Evolutionary conservation across 1,140 invertebrate species (phyloP).

Genomic region (Contarinia nasturtii): DNA sequence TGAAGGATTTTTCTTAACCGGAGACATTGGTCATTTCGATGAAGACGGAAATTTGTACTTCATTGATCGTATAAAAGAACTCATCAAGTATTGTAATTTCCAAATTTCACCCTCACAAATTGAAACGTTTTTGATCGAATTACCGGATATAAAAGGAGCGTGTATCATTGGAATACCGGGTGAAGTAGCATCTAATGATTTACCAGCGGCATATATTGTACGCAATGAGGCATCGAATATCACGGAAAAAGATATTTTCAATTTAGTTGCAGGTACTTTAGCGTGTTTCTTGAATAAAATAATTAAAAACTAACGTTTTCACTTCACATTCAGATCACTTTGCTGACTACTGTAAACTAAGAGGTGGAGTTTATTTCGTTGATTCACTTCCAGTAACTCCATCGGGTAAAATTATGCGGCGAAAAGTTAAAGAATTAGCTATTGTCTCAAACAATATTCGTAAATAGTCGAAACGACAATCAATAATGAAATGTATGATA

Average conservation of each 20-base stretch:
- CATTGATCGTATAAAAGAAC: conserved; percentile 40
- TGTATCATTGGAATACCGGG: conserved; percentile 21
- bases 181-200: conserved; percentile 19
- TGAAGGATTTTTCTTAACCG: conserved; percentile 45
- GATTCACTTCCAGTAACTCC: too few relatives aligned
- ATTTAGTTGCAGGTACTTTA: conserved; percentile 18
- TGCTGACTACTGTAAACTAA: too few relatives aligned
- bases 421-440: too few relatives aligned
- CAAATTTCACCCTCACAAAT: conserved; percentile 22
- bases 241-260: conserved; percentile 17
- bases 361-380: too few relatives aligned
- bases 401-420: too few relatives aligned
- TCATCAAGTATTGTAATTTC: conserved; percentile 25
- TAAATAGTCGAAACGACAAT: too few relatives aligned
- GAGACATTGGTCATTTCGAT: conserved; percentile 42
- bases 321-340: too few relatives aligned
- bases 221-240: conserved; percentile 13
- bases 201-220: conserved; percentile 19
- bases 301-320: too few relatives aligned
- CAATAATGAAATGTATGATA: too few relatives aligned
- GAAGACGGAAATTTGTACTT: conserved; percentile 30
- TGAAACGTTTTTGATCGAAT: conserved; percentile 16
- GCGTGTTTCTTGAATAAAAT: too few relatives aligned
- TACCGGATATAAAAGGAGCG: conserved; percentile 18
- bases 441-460: too few relatives aligned